Percentiles rank a stretch among this genome's conserved stretches.
These are phyloP conservation scores for Sarcophaga bullata DNA, from an alignment of 1,140 invertebrate species.

Conservation along the genomic window DNA sequence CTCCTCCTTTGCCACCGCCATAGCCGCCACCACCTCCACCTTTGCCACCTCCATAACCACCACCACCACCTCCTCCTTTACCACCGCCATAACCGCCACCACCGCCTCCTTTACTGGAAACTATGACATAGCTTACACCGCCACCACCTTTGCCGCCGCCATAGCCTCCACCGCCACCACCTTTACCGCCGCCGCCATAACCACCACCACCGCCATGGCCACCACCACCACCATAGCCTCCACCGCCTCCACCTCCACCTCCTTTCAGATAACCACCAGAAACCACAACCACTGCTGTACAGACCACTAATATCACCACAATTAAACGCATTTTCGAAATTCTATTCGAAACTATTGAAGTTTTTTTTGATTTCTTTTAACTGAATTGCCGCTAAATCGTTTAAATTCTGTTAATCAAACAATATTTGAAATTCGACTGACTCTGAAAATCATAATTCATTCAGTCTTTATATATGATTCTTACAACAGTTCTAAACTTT, in stretches of 20 bases:
- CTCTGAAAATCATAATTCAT: background rate
- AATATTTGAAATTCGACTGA: background rate
- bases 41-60: conserved; percentile 34
- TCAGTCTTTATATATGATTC: conserved; percentile 7
- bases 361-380: no score
- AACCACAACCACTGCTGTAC: conserved; percentile 30
- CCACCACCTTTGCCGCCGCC: conserved; percentile 45
- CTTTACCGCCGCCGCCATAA: conserved; percentile 36
- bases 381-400: background rate
- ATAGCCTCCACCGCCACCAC: conserved; percentile 38
- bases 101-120: conserved; percentile 10
- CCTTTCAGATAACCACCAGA: conserved; percentile 45
- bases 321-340: conserved; percentile 37
- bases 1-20: conserved; percentile 43
- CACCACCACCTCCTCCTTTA: conserved; percentile 17
- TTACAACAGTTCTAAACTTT: background rate
- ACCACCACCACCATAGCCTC: conserved; percentile 18
- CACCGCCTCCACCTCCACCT: conserved; percentile 40
- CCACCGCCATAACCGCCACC: conserved; percentile 16
- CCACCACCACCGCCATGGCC: conserved; percentile 45
- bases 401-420: background rate
- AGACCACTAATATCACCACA: conserved; percentile 20
- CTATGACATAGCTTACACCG: conserved; percentile 41
- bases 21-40: conserved; percentile 46
- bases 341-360: background rate